These are phyloP conservation scores for Pteruthius melanotis DNA, from an alignment of 2,113 vertebrate species.

Conservation along the genomic window DNA sequence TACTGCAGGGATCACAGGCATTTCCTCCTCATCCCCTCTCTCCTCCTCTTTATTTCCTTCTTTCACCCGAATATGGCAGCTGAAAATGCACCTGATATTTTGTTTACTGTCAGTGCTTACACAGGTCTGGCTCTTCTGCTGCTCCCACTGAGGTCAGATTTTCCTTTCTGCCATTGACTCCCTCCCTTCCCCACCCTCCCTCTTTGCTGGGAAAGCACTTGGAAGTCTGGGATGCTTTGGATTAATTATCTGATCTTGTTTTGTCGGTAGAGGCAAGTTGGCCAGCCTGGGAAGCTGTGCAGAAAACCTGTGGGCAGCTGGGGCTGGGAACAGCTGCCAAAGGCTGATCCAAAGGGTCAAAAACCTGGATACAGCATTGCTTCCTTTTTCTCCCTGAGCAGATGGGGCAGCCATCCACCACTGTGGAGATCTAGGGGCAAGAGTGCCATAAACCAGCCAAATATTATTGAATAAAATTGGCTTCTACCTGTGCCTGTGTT, in stretches of 20 bases:
- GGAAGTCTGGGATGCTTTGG: not conserved
- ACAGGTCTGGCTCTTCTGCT: not conserved
- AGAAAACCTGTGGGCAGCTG: not conserved
- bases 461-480: not conserved
- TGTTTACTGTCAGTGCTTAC: not conserved
- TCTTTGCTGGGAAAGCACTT: not conserved
- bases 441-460: not conserved
- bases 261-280: accelerated
- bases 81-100: not conserved
- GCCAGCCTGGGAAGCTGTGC: not conserved
- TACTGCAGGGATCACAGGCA: not conserved
- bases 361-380: not conserved
- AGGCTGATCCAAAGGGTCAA: not conserved
- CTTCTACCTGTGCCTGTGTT: not conserved
- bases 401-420: not conserved
- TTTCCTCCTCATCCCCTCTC: not conserved
- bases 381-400: not conserved
- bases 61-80: not conserved
- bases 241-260: not conserved
- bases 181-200: not conserved
- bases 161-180: not conserved
- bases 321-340: not conserved
- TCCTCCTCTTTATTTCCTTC: not conserved
- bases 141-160: not conserved
- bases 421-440: not conserved